Base-by-base conservation (phyloP, 2,888 invertebrate genomes). In the Pardosa pseudoannulata region DNA sequence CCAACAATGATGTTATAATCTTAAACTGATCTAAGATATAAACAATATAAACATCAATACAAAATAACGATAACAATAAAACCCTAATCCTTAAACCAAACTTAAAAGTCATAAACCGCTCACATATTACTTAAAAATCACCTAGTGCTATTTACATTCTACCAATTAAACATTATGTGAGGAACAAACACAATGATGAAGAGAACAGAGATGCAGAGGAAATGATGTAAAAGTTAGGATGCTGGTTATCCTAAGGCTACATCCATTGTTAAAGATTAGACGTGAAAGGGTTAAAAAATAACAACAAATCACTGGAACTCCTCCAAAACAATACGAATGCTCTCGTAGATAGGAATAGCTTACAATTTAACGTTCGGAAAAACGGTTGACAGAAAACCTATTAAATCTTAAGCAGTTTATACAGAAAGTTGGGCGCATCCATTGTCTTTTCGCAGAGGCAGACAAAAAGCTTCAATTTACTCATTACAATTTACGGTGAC, bases 331-430 rank as follows among this genome's bases (percentile, higher is more conserved):
- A 76, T 82, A 65, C 36, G 46, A 46, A 64, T 41, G 75, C 39
- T 50, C 31, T 31, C 36, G 68, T 16, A 36, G 73, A 68, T 81
- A 39, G 76, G 36, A 83, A 56, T 70, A 31, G 64, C 65, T 72
- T 76, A 72, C 65, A 72, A 72, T 72, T 83, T 83, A 83, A 83
- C 56, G 36, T 70, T 83, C 78, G 68, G 41, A 72, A 76, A 80
- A 76, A 56, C 32, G 75, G 50, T 78, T 83, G 83, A 78, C 82
- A 82, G 71, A 56, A 75, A 82, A 82, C 75, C 75, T 82, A 82
- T 82, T 82, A 82, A 82, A 76, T 75, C 56, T 64, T 62, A 70
- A 76, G 71, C 75, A 82, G 70, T 82, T 82, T 82, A 75, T 82
- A 71, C 70, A 71, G 64, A 76, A 82, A 82, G 46, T 50, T 46